phyloP scores from a whole-genome alignment of 1,140 invertebrate species.

The Anastatus disparis region DNA sequence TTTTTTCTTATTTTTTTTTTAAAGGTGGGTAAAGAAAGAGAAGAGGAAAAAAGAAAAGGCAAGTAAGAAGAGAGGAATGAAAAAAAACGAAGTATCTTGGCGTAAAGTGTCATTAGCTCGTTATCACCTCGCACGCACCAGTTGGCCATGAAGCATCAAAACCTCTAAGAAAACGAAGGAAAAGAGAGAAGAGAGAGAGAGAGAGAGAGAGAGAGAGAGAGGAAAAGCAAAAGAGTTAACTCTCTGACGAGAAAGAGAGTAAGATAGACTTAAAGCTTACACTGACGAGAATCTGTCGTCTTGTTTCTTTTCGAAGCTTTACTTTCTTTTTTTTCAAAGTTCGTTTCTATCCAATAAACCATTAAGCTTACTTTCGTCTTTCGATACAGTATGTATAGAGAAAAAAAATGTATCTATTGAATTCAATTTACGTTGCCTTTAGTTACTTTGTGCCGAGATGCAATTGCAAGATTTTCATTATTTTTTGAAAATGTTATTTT shows the following conservation, averaged over 20 bases:
- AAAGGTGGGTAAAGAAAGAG: too few species aligned
- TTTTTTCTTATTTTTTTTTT: too few species aligned
- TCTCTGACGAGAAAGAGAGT: too few species aligned
- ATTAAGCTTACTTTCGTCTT: too few species aligned
- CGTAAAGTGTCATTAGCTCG: constrained; percentile 36
- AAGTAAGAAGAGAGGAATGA: neutral
- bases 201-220: too few species aligned
- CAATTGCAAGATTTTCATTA: too few species aligned
- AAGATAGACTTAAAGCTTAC: too few species aligned
- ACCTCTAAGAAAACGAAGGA: too few species aligned
- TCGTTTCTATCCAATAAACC: neutral
- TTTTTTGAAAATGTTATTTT: too few species aligned
- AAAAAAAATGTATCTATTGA: neutral
- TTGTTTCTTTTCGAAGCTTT: neutral
- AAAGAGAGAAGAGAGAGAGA: neutral
- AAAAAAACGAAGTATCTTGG: constrained; percentile 24
- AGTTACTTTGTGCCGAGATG: too few species aligned
- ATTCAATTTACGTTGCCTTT: neutral
- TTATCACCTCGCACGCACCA: constrained; percentile 36
- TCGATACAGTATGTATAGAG: too few species aligned
- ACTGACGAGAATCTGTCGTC: neutral
- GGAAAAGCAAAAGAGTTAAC: too few species aligned
- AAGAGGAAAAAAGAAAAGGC: neutral
- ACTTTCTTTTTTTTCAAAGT: neutral
- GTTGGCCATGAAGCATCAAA: constrained; percentile 18